Conservation (phyloP, 2,797 vertebrate genomes). For the Myripristis murdjan region DNA sequence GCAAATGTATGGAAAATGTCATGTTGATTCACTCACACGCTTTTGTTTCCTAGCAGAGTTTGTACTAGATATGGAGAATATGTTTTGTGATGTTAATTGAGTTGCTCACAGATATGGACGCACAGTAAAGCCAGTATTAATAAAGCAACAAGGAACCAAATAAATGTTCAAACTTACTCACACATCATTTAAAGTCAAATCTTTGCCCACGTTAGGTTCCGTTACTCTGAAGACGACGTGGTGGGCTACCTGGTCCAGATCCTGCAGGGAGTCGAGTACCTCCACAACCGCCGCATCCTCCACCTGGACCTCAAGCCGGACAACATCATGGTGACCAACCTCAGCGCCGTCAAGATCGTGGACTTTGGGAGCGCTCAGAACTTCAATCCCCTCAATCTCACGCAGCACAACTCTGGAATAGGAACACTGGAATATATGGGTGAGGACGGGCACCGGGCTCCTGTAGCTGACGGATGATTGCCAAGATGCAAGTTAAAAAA, state of each 20-base stretch:
- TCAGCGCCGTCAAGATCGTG: conserved; percentile 93
- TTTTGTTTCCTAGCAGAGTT: no score
- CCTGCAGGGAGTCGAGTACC: conserved; percentile 94
- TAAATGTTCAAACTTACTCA: not conserved
- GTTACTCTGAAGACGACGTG: conserved; percentile 96
- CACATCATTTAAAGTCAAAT: not conserved
- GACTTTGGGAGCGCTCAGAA: conserved; percentile 95
- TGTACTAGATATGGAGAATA: no score
- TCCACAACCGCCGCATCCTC: conserved; percentile 90
- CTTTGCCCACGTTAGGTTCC: conserved; percentile 85
- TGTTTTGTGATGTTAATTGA: no score
- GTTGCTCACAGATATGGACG: no score
- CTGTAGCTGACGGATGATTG: no score
- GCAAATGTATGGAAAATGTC: no score
- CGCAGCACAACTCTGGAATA: conserved; percentile 82
- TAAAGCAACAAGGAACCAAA: not conserved
- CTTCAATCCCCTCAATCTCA: conserved; percentile 92
- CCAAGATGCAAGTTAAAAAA: no score
- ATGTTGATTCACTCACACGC: no score
- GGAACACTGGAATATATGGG: conserved; percentile 91
- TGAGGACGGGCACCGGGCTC: conserved; percentile 56
- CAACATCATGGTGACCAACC: conserved; percentile 92
- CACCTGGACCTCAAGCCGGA: conserved; percentile 96
- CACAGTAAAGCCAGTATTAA: no score
- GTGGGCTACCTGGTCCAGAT: conserved; percentile 92